Conservation (phyloP, 2,888 invertebrate species). For the Torymus aiolomorphi region DNA sequence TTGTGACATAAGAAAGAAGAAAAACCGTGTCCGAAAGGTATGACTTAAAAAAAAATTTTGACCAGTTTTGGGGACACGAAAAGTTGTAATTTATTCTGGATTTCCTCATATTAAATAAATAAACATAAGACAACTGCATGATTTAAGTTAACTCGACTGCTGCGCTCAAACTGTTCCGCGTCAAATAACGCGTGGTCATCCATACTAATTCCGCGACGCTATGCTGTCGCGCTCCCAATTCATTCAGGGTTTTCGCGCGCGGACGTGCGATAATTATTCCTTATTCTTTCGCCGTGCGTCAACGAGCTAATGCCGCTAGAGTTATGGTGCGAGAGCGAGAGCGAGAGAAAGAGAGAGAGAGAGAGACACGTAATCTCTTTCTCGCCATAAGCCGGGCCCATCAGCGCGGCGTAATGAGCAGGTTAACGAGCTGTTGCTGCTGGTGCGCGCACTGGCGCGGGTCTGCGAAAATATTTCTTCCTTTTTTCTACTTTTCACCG, state of each 20-base stretch:
- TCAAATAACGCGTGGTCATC: too few relatives aligned
- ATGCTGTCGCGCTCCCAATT: not conserved
- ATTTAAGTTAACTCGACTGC: too few relatives aligned
- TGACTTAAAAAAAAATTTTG: too few relatives aligned
- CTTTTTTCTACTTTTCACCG: not conserved
- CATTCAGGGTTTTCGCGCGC: too few relatives aligned
- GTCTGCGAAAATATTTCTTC: conserved; percentile 15
- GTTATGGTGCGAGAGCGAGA: not conserved
- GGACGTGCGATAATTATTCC: conserved; percentile 31
- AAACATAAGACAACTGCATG: too few relatives aligned
- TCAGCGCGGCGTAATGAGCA: conserved; percentile 32
- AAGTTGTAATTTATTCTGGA: too few relatives aligned
- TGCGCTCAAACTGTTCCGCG: too few relatives aligned
- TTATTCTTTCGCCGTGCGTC: conserved; percentile 27
- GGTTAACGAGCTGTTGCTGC: conserved; percentile 31
- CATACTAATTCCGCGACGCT: not conserved
- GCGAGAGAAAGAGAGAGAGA: not conserved
- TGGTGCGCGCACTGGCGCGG: too few relatives aligned
- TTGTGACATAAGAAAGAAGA: too few relatives aligned
- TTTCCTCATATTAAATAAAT: too few relatives aligned
- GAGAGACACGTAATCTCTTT: not conserved
- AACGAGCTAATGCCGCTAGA: conserved; percentile 20
- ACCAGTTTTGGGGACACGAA: too few relatives aligned
- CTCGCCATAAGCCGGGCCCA: not conserved
- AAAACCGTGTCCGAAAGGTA: too few relatives aligned